Evolutionary conservation across 1,140 invertebrate species (phyloP), one percentile per base, ranked within the genome.

Genomic region (Caenorhabditis remanei): DNA sequence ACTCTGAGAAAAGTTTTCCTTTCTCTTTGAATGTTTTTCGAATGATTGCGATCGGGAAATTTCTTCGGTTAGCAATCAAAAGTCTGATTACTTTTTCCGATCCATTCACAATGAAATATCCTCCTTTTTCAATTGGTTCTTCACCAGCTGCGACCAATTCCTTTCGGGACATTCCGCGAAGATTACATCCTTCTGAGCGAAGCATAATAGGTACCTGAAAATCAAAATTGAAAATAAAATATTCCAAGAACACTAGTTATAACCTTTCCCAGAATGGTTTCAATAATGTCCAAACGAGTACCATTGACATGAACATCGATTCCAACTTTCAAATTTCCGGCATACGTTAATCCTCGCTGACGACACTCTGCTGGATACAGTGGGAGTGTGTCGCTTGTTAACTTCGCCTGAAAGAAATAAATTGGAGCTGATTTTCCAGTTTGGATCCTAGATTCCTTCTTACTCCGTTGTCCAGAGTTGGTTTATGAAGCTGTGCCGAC

Each of bases 101-200:
- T 41, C 91, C 91, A 67, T 93, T 92, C 13, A 87, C 86, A n/a
- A 92, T 87, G 83, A 92, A 92, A 86, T 92, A 92, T 16, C 91
- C 91, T 58, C 91, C 91, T 61, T 88, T 88, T 87, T 92, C 91
- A 11, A 89, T 63, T 4, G 85, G 85, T 88, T 92, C 91, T 88
- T 92, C 91, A 9, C 92, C 92, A 43, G 84, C 84, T 50, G 58
- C 46, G 19, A 91, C 85, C 19, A 92, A 65, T 82, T 92, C 50
- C 43, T 90, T 48, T 61, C 86, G 63, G 4, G 71, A 85, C 63
- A 92, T 79, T n/a, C 83, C 88, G 19, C 75, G 32, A 50, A 92
- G 86, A 88, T 92, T 79, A 85, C 91, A 92, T 14, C 86, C 87
- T 83, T 92, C 91, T 6, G 91, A 92, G 32, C 84, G 56, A 7